These are phyloP conservation scores for Oryzias dopingdopingensis DNA, from an alignment of 2,797 vertebrate species.

Conservation along the genomic window DNA sequence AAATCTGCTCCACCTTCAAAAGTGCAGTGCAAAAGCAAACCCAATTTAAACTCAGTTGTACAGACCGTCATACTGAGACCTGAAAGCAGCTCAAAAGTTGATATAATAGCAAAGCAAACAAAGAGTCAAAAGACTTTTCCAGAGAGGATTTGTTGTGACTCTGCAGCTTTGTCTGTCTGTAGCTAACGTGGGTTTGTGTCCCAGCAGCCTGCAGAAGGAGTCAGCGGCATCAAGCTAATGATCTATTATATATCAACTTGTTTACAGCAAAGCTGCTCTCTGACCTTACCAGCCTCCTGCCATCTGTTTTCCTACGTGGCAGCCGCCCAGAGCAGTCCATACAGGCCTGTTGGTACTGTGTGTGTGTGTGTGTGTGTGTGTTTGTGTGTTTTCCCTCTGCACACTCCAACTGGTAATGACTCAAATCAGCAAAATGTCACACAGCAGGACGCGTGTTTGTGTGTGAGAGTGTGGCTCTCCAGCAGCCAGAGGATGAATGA, in stretches of 20 bases:
- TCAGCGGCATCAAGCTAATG: conserved; percentile 62
- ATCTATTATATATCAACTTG: conserved; percentile 65
- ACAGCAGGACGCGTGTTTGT: conserved; percentile 16
- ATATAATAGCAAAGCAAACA: neutral
- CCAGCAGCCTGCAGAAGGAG: conserved; percentile 20
- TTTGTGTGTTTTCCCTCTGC: conserved; percentile 13
- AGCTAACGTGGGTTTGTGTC: conserved; percentile 24
- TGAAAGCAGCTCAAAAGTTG: neutral
- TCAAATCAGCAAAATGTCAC: conserved; percentile 67
- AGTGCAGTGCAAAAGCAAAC: no score
- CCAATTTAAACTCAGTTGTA: no score
- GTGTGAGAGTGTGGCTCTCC: conserved; percentile 4
- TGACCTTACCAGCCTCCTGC: conserved; percentile 49
- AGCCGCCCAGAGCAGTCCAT: conserved; percentile 25
- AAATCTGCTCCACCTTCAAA: no score
- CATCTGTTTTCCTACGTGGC: conserved; percentile 61
- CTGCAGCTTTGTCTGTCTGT: conserved; percentile 18
- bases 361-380: conserved; percentile 4
- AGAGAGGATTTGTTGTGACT: neutral
- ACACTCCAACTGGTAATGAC: conserved; percentile 61
- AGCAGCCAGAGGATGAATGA: conserved; percentile 33
- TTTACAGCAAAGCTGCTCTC: conserved; percentile 63
- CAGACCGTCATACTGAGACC: no score
- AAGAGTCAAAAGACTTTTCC: neutral
- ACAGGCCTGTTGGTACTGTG: conserved; percentile 2